Conservation (phyloP, 1,140 invertebrate species). For the Saccostrea cuccullata region DNA sequence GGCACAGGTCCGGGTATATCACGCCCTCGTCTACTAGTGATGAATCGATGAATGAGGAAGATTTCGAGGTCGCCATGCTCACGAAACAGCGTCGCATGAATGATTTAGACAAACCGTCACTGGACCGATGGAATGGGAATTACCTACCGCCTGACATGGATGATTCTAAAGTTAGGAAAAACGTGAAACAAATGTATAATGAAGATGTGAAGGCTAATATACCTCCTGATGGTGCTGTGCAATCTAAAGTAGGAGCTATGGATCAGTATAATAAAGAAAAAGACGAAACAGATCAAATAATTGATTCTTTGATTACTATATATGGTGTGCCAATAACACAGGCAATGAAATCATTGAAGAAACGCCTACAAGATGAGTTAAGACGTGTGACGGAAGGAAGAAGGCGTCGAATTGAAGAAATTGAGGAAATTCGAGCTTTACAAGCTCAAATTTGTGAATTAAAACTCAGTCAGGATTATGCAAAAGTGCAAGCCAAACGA, state of each 20-base stretch:
- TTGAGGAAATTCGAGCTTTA: slow-evolving; percentile 77
- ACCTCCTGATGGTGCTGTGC: slow-evolving; percentile 52
- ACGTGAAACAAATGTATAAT: slow-evolving; percentile 56
- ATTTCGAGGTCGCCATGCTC: slow-evolving; percentile 72
- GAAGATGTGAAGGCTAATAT: slow-evolving; percentile 62
- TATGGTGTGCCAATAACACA: slow-evolving; percentile 78
- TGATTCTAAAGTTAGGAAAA: slow-evolving; percentile 51
- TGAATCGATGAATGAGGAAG: slow-evolving; percentile 74
- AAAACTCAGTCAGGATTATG: slow-evolving; percentile 72
- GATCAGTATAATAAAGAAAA: slow-evolving; percentile 61
- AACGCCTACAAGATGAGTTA: slow-evolving; percentile 81
- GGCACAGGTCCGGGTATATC: slow-evolving; percentile 47
- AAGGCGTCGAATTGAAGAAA: slow-evolving; percentile 77
- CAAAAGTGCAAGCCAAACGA: slow-evolving; percentile 61
- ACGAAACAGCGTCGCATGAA: slow-evolving; percentile 62
- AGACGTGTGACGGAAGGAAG: slow-evolving; percentile 79
- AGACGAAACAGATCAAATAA: slow-evolving; percentile 74
- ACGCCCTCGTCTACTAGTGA: slow-evolving; percentile 66
- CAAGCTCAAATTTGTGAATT: slow-evolving; percentile 74
- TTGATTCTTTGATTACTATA: slow-evolving; percentile 74
- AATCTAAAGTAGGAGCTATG: slow-evolving; percentile 38
- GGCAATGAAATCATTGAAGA: slow-evolving; percentile 81
- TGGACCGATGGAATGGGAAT: slow-evolving; percentile 66
- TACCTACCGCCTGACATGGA: slow-evolving; percentile 55
- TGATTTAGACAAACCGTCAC: slow-evolving; percentile 64